phyloP scores from a whole-genome alignment of 2,888 invertebrate genomes.

The Macrosoma leucophasiata region DNA sequence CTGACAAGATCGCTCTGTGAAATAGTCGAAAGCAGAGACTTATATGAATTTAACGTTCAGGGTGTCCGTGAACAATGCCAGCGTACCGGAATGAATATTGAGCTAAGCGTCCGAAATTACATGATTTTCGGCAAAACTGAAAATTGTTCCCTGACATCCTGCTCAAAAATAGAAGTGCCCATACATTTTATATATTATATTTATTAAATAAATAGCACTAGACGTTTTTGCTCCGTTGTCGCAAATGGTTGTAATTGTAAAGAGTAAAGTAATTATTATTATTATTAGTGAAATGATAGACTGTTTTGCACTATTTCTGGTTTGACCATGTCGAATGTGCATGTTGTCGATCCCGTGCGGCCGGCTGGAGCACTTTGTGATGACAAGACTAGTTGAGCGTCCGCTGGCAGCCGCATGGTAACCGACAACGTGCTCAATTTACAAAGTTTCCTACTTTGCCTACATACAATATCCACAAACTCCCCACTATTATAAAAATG shows the following conservation, averaged over 20 bases:
- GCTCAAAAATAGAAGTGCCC: constrained; percentile 50
- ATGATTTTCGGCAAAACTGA: too few species aligned
- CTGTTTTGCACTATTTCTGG: constrained; percentile 68
- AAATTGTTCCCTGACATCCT: constrained; percentile 52
- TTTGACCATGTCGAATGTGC: constrained; percentile 39
- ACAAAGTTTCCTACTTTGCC: constrained; percentile 39
- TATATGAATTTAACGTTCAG: constrained; percentile 37
- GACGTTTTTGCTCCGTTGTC: constrained; percentile 67
- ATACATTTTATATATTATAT: constrained; percentile 47
- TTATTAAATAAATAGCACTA: constrained; percentile 60
- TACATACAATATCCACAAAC: constrained; percentile 49
- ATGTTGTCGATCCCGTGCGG: constrained; percentile 42
- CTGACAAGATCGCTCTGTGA: constrained; percentile 49
- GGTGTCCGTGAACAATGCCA: constrained; percentile 44
- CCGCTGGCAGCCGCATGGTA: constrained; percentile 34
- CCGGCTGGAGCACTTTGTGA: constrained; percentile 50
- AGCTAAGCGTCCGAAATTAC: too few species aligned
- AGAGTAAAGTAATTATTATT: constrained; percentile 54
- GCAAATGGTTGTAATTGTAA: constrained; percentile 73
- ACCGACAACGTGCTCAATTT: constrained; percentile 35
- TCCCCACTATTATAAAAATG: constrained; percentile 41
- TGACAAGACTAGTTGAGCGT: constrained; percentile 43
- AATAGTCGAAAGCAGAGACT: constrained; percentile 44
- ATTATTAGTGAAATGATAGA: constrained; percentile 65
- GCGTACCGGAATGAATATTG: constrained; percentile 1